These are phyloP conservation scores for Porites lobata DNA, from an alignment of 92 coral and sea anemone genomes.

Conservation along the genomic window DNA sequence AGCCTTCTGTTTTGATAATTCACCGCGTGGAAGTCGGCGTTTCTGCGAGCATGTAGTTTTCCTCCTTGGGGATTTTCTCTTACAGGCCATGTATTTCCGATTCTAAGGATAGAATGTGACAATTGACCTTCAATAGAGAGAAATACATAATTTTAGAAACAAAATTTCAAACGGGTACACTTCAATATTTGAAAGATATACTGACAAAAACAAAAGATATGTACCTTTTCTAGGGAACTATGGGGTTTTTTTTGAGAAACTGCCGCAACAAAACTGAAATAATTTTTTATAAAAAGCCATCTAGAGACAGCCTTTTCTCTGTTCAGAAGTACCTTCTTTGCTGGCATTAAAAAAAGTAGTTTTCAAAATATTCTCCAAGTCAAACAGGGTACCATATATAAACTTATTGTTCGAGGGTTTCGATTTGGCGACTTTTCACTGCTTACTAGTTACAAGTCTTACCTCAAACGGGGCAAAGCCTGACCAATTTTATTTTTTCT, in stretches of 20 bases:
- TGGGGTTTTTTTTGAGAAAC: constrained; percentile 43
- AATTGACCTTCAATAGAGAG: constrained; percentile 29
- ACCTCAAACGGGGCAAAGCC: constrained; percentile 15
- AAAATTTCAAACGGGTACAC: constrained; percentile 38
- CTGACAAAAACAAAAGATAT: constrained; percentile 40
- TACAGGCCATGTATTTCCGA: constrained; percentile 36
- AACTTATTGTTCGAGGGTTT: constrained; percentile 23
- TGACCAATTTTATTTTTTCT: too few species aligned
- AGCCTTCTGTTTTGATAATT: constrained; percentile 68
- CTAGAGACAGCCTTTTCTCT: constrained; percentile 16
- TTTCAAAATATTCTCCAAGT: not conserved
- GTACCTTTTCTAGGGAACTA: constrained; percentile 55
- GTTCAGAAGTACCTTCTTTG: not conserved
- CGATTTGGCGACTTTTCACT: not conserved
- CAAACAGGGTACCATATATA: constrained; percentile 33
- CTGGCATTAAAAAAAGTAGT: not conserved
- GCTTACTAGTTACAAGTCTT: not conserved
- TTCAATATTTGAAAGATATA: constrained; percentile 6
- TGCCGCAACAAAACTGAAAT: constrained; percentile 25
- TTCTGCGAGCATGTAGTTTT: constrained; percentile 40
- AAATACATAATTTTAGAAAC: constrained; percentile 32
- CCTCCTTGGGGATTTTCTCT: constrained; percentile 56
- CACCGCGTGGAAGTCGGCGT: constrained; percentile 43
- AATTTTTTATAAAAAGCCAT: constrained; percentile 14
- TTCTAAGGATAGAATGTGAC: constrained; percentile 2